A percentile compares a stretch with the other conserved stretches of the same genome.
Evolutionary conservation across 2,113 vertebrate genomes (phyloP).

Genomic region (Tyrannus savana): DNA sequence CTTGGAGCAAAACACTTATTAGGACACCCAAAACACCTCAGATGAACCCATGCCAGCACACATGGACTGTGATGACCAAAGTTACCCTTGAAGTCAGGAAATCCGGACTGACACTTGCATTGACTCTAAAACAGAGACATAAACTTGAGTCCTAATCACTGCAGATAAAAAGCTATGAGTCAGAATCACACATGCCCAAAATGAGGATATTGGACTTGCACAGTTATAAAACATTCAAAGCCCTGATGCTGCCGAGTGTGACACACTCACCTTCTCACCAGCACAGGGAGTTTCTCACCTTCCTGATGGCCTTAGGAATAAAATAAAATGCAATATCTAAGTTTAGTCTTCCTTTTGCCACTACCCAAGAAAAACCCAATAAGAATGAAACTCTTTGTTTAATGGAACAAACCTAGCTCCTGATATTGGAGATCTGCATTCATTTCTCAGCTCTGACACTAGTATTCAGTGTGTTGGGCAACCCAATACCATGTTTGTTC

Average conservation of each 20-base stretch:
- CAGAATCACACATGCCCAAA: neutral
- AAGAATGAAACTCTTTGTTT: neutral
- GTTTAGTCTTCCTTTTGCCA: neutral
- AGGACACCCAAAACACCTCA: neutral
- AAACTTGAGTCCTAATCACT: neutral
- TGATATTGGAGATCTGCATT: neutral
- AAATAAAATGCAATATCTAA: neutral
- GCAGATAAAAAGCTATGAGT: neutral
- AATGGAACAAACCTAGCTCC: neutral
- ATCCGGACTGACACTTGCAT: neutral
- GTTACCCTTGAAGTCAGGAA: neutral
- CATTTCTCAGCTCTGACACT: neutral
- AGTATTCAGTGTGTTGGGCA: neutral
- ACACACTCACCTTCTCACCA: neutral
- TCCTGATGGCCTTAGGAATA: neutral
- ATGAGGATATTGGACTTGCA: neutral
- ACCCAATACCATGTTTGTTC: neutral
- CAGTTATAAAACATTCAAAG: neutral
- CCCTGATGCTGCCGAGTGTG: rapidly evolving
- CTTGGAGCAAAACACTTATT: neutral
- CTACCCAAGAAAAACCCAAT: neutral
- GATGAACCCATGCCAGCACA: neutral
- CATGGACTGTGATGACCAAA: neutral
- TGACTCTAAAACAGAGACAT: neutral
- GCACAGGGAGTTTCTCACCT: neutral